Conservation (phyloP, 1,140 invertebrate genomes). For the Euura saliciscinereae region DNA sequence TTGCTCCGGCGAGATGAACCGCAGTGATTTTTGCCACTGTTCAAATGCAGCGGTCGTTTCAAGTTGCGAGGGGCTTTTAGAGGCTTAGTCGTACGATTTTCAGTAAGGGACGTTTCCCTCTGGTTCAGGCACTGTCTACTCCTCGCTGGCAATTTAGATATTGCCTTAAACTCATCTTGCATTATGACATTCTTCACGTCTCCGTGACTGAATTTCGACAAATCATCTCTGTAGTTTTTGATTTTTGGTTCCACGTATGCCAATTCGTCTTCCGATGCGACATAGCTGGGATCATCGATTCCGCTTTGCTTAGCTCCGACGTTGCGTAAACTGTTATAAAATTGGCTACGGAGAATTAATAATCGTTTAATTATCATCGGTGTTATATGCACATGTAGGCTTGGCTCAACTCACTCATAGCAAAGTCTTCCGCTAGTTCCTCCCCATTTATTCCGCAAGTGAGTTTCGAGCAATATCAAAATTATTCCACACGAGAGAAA, state of each 20-base stretch:
- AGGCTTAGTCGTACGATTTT: background rate
- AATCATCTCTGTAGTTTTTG: background rate
- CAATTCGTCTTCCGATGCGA: background rate
- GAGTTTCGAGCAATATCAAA: slow-evolving; percentile 14
- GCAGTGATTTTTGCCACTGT: background rate
- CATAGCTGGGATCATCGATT: background rate
- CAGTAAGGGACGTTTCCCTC: background rate
- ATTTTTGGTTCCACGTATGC: background rate
- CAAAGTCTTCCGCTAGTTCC: background rate
- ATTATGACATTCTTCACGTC: background rate
- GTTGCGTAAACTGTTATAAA: background rate
- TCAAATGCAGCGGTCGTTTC: background rate
- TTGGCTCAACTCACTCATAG: slow-evolving; percentile 6
- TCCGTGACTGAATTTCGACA: background rate
- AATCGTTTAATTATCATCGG: background rate
- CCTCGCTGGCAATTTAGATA: background rate
- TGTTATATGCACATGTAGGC: background rate
- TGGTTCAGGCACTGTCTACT: background rate
- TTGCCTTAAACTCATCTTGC: background rate
- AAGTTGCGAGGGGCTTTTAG: background rate
- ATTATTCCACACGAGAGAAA: slow-evolving; percentile 13
- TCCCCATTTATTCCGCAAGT: slow-evolving; percentile 11
- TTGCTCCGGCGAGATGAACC: background rate
- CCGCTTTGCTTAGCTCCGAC: background rate
- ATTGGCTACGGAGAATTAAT: background rate